Percentiles rank a stretch among this genome's conserved stretches.
Conservation (phyloP, 1,140 invertebrate species). For the Riptortus pedestris region DNA sequence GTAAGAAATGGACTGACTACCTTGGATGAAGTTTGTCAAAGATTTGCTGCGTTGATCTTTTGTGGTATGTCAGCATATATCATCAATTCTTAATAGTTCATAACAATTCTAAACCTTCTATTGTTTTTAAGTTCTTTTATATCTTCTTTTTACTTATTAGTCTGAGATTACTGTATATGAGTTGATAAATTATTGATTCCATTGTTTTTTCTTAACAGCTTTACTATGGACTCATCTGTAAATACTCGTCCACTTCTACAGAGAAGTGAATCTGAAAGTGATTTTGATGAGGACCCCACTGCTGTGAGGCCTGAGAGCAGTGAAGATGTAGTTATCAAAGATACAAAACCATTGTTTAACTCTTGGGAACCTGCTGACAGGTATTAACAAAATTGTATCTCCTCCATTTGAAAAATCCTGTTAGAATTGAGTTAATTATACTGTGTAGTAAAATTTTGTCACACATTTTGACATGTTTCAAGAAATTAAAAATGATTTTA, state of each 20-base stretch:
- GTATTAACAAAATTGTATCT: constrained; percentile 33
- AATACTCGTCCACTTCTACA: constrained; percentile 41
- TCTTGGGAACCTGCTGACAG: constrained; percentile 47
- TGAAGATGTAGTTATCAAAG: constrained; percentile 38
- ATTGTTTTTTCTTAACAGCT: too few species aligned
- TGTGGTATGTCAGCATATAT: too few species aligned
- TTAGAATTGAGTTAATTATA: constrained; percentile 34
- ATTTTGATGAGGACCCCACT: constrained; percentile 39
- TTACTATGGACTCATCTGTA: constrained; percentile 43
- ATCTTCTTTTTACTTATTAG: too few species aligned
- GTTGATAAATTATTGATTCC: too few species aligned
- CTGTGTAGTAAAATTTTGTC: constrained; percentile 8
- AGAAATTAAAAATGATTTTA: too few species aligned
- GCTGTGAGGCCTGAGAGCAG: constrained; percentile 35
- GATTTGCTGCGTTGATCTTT: too few species aligned
- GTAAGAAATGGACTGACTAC: too few species aligned
- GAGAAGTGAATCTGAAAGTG: constrained; percentile 37
- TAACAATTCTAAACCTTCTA: too few species aligned
- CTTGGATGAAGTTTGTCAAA: too few species aligned
- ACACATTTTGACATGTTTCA: background rate
- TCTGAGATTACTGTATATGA: too few species aligned
- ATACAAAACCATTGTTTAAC: constrained; percentile 44
- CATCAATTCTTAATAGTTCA: too few species aligned
- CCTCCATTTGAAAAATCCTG: background rate
- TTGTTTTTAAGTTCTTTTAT: too few species aligned